phyloP scores from a whole-genome alignment of 2,113 vertebrate species.

The Bufo gargarizans region DNA sequence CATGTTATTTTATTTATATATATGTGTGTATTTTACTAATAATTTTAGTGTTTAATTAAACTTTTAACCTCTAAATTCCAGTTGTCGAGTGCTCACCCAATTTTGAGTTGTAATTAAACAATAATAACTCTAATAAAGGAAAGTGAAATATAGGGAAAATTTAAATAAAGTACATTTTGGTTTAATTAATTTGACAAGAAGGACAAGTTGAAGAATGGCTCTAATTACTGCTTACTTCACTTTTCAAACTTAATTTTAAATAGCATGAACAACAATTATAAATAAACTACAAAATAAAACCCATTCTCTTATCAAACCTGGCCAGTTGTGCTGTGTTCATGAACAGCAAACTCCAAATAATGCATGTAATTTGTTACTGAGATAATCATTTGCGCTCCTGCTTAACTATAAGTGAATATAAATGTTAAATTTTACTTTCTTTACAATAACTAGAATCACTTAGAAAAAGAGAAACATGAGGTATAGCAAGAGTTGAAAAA shows the following conservation, averaged over 20 bases:
- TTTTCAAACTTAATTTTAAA: constrained; percentile 23
- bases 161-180: neutral
- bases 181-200: constrained; percentile 17
- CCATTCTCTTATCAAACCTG: constrained; percentile 36
- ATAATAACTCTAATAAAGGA: neutral
- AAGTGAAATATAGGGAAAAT: neutral
- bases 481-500: neutral
- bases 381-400: constrained; percentile 2
- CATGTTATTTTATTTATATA: too few species aligned
- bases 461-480: neutral
- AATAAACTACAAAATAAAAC: constrained; percentile 21
- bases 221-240: constrained; percentile 17
- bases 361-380: constrained; percentile 34
- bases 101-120: neutral
- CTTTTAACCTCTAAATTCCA: too few species aligned
- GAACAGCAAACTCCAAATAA: constrained; percentile 8
- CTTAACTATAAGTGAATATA: constrained; percentile 13
- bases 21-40: too few species aligned
- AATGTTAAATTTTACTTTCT: constrained; percentile 15
- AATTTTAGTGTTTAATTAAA: too few species aligned
- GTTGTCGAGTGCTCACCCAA: too few species aligned
- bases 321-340: neutral
- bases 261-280: constrained; percentile 33
- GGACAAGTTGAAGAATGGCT: constrained; percentile 33
- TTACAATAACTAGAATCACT: neutral